Conservation (phyloP, 2,888 invertebrate species). For the Ariolimax columbianus region DNA sequence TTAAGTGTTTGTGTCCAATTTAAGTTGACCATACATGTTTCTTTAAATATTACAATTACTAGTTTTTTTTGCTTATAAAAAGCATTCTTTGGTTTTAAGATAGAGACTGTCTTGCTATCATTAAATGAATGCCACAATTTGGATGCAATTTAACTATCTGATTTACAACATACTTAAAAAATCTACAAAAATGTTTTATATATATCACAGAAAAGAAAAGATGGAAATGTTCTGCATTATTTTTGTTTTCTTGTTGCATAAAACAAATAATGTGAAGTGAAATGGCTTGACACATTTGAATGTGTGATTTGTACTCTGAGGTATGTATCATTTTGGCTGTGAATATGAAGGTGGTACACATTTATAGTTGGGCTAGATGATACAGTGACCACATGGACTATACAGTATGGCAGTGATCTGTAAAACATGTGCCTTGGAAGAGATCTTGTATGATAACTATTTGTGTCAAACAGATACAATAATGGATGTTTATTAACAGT, state of each 20-base stretch:
- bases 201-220: background rate
- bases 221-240: conserved; percentile 19
- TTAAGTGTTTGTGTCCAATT: too few relatives aligned
- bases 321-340: conserved; percentile 15
- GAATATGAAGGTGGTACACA: background rate
- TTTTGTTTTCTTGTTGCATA: background rate
- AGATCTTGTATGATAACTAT: background rate
- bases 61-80: too few relatives aligned
- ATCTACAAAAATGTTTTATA: too few relatives aligned
- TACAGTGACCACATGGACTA: background rate
- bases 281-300: conserved; percentile 1
- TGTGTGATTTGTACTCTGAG: conserved; percentile 1
- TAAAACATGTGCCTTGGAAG: background rate
- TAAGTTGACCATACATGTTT: too few relatives aligned
- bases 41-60: too few relatives aligned
- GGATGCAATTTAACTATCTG: too few relatives aligned
- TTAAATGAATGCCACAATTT: too few relatives aligned
- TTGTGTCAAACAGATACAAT: background rate
- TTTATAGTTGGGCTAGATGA: conserved; percentile 17
- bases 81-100: too few relatives aligned
- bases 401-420: conserved; percentile 33
- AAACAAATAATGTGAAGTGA: background rate
- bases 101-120: too few relatives aligned
- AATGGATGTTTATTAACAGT: too few relatives aligned
- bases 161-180: too few relatives aligned